Percentiles rank a stretch among this genome's conserved stretches.
Conservation (phyloP, 2,888 invertebrate species). For the Lycia hirtaria region DNA sequence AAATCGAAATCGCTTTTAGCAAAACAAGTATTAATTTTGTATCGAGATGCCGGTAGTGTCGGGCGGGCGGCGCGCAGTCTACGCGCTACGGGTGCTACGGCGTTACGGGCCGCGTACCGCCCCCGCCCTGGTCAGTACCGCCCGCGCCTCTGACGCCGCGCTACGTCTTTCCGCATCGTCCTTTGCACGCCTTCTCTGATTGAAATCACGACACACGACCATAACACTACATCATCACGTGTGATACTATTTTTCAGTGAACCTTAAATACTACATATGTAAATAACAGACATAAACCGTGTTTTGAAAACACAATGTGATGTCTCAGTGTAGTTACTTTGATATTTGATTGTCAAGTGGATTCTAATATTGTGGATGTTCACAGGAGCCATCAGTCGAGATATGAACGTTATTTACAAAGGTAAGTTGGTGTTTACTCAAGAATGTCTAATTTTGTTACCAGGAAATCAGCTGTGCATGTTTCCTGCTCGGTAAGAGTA, state of each 20-base stretch:
- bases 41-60: slow-evolving; percentile 66
- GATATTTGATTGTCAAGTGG: slow-evolving; percentile 62
- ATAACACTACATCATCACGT: slow-evolving; percentile 47
- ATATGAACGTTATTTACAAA: slow-evolving; percentile 51
- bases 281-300: slow-evolving; percentile 51
- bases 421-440: slow-evolving; percentile 46
- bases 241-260: slow-evolving; percentile 42
- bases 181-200: slow-evolving; percentile 57
- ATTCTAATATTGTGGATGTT: slow-evolving; percentile 61
- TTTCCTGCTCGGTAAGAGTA: slow-evolving; percentile 10
- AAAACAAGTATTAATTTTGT: slow-evolving; percentile 85
- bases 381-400: slow-evolving; percentile 33
- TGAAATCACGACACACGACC: slow-evolving; percentile 56
- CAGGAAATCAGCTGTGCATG: slow-evolving; percentile 28
- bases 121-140: slow-evolving; percentile 76
- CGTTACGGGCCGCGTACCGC: slow-evolving; percentile 40
- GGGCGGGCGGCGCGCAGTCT: slow-evolving; percentile 76
- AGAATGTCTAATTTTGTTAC: slow-evolving; percentile 28
- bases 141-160: slow-evolving; percentile 65
- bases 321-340: slow-evolving; percentile 61
- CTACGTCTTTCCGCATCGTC: slow-evolving; percentile 56
- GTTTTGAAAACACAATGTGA: slow-evolving; percentile 56
- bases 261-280: slow-evolving; percentile 45
- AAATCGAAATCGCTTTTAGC: slow-evolving; percentile 84
- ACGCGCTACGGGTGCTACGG: slow-evolving; percentile 41